These are phyloP conservation scores for Berghia stephanieae DNA, from an alignment of 1,140 invertebrate species.

Conservation along the genomic window DNA sequence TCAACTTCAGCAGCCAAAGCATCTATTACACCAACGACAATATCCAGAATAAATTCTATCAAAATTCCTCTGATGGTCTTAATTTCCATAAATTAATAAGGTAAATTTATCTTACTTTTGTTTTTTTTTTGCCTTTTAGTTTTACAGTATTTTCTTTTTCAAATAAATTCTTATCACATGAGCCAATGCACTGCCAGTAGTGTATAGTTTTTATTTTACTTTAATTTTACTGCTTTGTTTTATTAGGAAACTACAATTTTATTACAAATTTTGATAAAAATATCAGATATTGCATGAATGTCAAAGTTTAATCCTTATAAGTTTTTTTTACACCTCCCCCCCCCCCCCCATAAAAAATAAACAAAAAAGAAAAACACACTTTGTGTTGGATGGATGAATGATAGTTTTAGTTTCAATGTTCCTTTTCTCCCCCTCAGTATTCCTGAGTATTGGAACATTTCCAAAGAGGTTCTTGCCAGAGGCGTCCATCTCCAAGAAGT, in stretches of 20 bases:
- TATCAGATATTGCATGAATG: too few species aligned
- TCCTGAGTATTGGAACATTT: conserved; percentile 51
- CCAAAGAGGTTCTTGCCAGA: conserved; percentile 40
- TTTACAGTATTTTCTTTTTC: too few species aligned
- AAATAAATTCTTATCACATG: too few species aligned
- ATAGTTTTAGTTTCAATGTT: background rate
- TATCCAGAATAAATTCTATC: conserved; percentile 42
- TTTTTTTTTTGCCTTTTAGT: too few species aligned
- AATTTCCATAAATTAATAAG: conserved; percentile 46
- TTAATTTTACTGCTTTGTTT: too few species aligned
- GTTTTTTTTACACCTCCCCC: too few species aligned
- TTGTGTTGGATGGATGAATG: background rate
- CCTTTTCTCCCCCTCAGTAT: conserved; percentile 38
- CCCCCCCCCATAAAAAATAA: too few species aligned
- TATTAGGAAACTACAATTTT: too few species aligned
- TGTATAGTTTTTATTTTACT: too few species aligned
- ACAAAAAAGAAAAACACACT: background rate
- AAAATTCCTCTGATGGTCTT: conserved; percentile 25
- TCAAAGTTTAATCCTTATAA: too few species aligned
- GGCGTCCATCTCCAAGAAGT: conserved; percentile 42
- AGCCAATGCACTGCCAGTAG: too few species aligned
- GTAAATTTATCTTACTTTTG: conserved; percentile 37
- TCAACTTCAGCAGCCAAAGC: conserved; percentile 41
- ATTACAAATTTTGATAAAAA: too few species aligned
- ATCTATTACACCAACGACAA: conserved; percentile 39